Base-by-base conservation (phyloP, 2,113 vertebrate genomes). In the Morone chrysops region DNA sequence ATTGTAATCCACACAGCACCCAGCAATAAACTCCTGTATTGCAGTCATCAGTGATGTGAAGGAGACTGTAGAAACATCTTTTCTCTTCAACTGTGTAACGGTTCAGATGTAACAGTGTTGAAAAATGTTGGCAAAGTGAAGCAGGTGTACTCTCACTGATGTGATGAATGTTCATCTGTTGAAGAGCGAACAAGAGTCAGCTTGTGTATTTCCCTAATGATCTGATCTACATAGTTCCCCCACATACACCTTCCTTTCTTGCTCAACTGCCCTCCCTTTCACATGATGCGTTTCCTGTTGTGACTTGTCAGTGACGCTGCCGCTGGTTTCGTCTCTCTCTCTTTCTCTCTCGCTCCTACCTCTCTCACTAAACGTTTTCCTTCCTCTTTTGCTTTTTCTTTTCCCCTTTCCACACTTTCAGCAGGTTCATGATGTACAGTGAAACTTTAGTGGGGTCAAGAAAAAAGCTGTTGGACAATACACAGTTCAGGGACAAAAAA, bases 211-310 rank as follows among this genome's bases (percentile, higher is more conserved):
- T 10, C 13, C 0, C 53, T 6, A 14, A 62, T 68, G 57, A 43
- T 36, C 16, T 25, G 6, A 61, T 61, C 50, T 70, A 57, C 75
- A 47, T n/a, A 57, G 45, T 40, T 70, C 60, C 25, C 62, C 25
- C 38, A 31, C 18, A 45, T 11, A 61, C 17, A 61, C 14, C 25
- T 22, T 68, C 73, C 68, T 41, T 69, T 56, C 45, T 63, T 54
- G 14, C 31, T 66, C 8, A 57, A 60, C n/a, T 13, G n/a, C 48
- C 80, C 86, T 59, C 86, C 85, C 70, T 14, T 53, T 54, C 22
- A 20, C 4, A 59, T 85, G 83, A 84, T 18, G 50, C 7, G 1
- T 72, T 91, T 93, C 90, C 93, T 91, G 86, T 66, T 83, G 38
- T 66, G 57, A 61, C 25, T 11, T 12, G 53, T 63, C 59, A 18